Evolutionary conservation across 2,888 invertebrate species (phyloP), one percentile per base, ranked within the genome.

Genomic region (Ennomos fuscantarius): DNA sequence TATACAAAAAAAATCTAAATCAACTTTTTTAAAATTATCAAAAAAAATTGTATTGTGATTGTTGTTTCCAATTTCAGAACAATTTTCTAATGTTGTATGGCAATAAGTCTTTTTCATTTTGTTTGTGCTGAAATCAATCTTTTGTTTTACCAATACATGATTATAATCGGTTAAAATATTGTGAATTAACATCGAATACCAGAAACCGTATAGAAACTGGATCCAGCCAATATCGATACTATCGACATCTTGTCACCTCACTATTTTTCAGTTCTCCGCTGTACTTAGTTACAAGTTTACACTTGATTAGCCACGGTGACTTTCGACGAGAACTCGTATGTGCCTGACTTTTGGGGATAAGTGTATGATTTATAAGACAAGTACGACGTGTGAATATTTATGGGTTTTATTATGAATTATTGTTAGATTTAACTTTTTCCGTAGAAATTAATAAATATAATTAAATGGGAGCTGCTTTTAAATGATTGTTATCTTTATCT

Each of bases 221-320:
- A 24, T 24, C 24, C 24, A 24, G 24, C 24, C 11, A 0, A 8
- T 39, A 39, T 12, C 8, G 9, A 10, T 31, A 8, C 8, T n/a
- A 42, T 31, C 45, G 15, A 45, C 10, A 45, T 45, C 37, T 51
- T 39, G 24, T 6, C n/a, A 12, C 58, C 49, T 49, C 53, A 45
- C 58, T 59, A 54, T 32, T 37, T 51, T 48, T 40, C 45, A 59
- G 53, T 45, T 8, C 53, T 59, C 45, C 50, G 13, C 62, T 66
- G 68, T 77, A 84, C 81, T 85, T 79, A 74, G 78, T 79, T 78
- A 74, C 76, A 81, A 84, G 82, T 86, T 85, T 81, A 79, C 84
- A 83, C 84, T 87, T 87, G 86, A 87, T 87, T 87, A 87, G 85
- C 79, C 74, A 73, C 77, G 78, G 72, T 68, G 77, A 77, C 82